These are phyloP conservation scores for Cataglyphis altisquamis DNA, from an alignment of 2,888 invertebrate genomes.

Conservation along the genomic window DNA sequence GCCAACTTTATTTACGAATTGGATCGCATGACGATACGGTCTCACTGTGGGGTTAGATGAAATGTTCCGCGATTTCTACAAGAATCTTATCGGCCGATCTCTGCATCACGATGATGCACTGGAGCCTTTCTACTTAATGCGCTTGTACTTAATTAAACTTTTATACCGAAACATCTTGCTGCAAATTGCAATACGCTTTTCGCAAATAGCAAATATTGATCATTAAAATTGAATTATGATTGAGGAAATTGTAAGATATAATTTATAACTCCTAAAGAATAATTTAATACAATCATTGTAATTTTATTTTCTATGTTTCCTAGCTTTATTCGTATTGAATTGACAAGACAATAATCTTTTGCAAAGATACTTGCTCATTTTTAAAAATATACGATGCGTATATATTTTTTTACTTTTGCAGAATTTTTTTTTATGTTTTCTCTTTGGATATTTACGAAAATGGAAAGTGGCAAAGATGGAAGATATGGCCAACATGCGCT, in stretches of 20 bases:
- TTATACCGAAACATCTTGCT: neutral
- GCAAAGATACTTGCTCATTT: neutral
- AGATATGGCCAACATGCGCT: neutral
- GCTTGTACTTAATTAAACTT: conserved; percentile 25
- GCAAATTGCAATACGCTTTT: neutral
- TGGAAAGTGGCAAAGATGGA: conserved; percentile 19
- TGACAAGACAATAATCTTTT: neutral
- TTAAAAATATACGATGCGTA: neutral
- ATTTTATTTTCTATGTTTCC: neutral
- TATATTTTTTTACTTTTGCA: neutral
- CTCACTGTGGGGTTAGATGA: conserved; percentile 49
- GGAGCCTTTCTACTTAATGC: neutral
- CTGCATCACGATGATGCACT: conserved; percentile 9
- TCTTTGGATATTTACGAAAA: conserved; percentile 11
- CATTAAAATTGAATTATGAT: neutral
- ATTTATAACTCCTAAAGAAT: neutral
- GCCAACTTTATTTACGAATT: conserved; percentile 85
- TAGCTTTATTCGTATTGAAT: neutral
- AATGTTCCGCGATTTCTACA: conserved; percentile 23
- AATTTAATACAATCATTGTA: neutral
- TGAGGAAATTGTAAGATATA: neutral
- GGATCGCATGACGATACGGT: conserved; percentile 77
- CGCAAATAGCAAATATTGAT: neutral
- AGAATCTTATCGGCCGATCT: conserved; percentile 40
- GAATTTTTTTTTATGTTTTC: neutral